Base-by-base conservation (phyloP, 2,888 invertebrate genomes). In the Callimorpha dominula region DNA sequence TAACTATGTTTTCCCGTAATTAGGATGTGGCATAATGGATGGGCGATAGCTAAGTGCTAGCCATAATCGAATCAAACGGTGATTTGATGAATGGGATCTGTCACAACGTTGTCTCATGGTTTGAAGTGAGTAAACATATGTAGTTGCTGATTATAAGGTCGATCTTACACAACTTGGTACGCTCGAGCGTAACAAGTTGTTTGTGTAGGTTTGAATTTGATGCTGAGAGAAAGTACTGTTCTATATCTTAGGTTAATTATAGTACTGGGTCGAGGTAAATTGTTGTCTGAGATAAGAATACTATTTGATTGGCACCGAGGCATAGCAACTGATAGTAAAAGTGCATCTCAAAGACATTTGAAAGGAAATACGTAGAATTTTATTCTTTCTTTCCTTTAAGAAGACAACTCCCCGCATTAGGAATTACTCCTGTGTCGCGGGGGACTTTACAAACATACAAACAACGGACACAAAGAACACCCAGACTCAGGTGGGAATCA, bases 51-150 rank as follows among this genome's bases (percentile, higher is more conserved):
- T 57, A 57, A 57, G 57, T 57, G 57, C 57, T 57, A 57, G 57
- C 57, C 57, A 57, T 57, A 57, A 57, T 57, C 20, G 57, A 63
- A 63, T 63, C 63, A 63, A 63, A 63, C 63, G 20, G 20, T 57
- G 20, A 20, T 57, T 57, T 57, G 57, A 57, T 57, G 20, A 57
- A 57, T 57, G 20, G 54, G 57, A 20, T 57, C 57, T 12, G 20
- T 11, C 20, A 20, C 4, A 20, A n/a, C 4, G 20, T 57, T 57
- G 57, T 57, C 20, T 20, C 57, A 20, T 57, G 11, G 7, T 57
- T 20, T 4, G 57, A 57, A 11, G 20, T 57, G 12, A 57, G 20
- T 57, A 57, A 57, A 57, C 20, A 20, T 31, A 31, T 31, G 31
- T 11, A 7, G n/a, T 20, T 20, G 54, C n/a, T 4, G 54, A 4